A percentile compares a stretch with the other conserved stretches of the same genome.
Evolutionary conservation across 92 coral and sea anemone species (phyloP).

Genomic region (Porites rus): DNA sequence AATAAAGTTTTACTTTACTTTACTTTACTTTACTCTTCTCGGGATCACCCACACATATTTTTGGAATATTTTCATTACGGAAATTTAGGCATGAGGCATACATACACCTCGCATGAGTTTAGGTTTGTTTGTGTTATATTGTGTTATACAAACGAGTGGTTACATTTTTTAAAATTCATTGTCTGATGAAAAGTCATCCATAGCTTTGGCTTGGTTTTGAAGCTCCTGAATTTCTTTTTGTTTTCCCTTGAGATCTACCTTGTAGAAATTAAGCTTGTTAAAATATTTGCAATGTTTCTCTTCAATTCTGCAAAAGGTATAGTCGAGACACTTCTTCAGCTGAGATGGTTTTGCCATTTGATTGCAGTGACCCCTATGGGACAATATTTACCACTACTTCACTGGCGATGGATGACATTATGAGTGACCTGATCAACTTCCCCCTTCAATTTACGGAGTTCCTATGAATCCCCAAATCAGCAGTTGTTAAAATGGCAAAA

Average conservation of each 20-base stretch:
- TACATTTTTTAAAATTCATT: slow-evolving; percentile 51
- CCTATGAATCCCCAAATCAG: neutral
- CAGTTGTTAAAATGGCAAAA: neutral
- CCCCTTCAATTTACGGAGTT: neutral
- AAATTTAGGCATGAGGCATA: neutral
- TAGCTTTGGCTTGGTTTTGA: slow-evolving; percentile 39
- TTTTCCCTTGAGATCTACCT: slow-evolving; percentile 41
- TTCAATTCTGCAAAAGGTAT: slow-evolving; percentile 46
- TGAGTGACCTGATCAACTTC: neutral
- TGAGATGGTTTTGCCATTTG: slow-evolving; percentile 36
- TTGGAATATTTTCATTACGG: no score
- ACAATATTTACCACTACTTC: neutral
- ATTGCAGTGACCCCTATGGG: slow-evolving; percentile 59
- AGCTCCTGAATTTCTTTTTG: slow-evolving; percentile 34
- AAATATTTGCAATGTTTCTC: slow-evolving; percentile 66
- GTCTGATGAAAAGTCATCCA: slow-evolving; percentile 46
- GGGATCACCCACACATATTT: no score
- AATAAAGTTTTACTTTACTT: no score
- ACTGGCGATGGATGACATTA: neutral
- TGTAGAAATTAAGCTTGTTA: slow-evolving; percentile 42
- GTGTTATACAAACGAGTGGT: slow-evolving; percentile 42
- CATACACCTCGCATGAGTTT: slow-evolving; percentile 55
- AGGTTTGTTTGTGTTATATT: slow-evolving; percentile 46
- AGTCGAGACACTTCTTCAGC: slow-evolving; percentile 42
- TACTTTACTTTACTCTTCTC: no score